A percentile compares a stretch with the other conserved stretches of the same genome.
phyloP scores from a whole-genome alignment of 2,113 vertebrate genomes.

The Colossoma macropomum region DNA sequence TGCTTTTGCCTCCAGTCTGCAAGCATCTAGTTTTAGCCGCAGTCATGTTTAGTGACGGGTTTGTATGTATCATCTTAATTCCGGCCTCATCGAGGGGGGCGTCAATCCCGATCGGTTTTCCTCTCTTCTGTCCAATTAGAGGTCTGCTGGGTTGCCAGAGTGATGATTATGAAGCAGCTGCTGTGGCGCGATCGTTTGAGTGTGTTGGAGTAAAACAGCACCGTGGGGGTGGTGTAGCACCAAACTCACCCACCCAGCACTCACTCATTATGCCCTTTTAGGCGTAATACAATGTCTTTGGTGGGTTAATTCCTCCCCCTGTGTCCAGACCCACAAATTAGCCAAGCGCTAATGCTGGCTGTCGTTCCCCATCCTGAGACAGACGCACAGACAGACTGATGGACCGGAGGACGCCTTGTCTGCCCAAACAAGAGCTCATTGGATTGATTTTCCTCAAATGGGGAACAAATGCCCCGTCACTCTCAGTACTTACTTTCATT shows the following conservation, averaged over 20 bases:
- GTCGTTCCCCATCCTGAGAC: slow-evolving; percentile 14
- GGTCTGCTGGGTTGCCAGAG: slow-evolving; percentile 50
- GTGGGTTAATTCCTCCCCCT: not conserved
- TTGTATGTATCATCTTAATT: slow-evolving; percentile 4
- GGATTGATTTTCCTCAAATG: slow-evolving; percentile 57
- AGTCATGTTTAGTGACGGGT: slow-evolving; percentile 6
- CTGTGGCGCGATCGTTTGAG: slow-evolving; percentile 21
- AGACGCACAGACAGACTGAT: slow-evolving; percentile 15
- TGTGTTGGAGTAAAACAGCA: slow-evolving; percentile 21
- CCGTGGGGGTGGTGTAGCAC: not conserved
- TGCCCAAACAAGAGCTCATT: slow-evolving; percentile 47
- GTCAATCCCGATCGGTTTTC: slow-evolving; percentile 22
- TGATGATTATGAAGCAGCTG: slow-evolving; percentile 51
- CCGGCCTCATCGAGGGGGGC: not conserved
- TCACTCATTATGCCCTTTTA: slow-evolving; percentile 44
- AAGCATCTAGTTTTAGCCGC: not conserved
- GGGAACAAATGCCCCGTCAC: slow-evolving; percentile 36
- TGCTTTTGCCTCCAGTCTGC: not conserved
- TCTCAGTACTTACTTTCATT: slow-evolving; percentile 42
- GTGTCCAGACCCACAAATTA: slow-evolving; percentile 44
- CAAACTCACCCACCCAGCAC: slow-evolving; percentile 18
- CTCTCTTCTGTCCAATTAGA: slow-evolving; percentile 29
- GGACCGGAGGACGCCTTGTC: slow-evolving; percentile 38
- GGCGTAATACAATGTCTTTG: slow-evolving; percentile 32
- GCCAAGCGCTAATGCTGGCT: slow-evolving; percentile 30